Conservation (phyloP, 2,888 invertebrate genomes). For the Plusia festucae region DNA sequence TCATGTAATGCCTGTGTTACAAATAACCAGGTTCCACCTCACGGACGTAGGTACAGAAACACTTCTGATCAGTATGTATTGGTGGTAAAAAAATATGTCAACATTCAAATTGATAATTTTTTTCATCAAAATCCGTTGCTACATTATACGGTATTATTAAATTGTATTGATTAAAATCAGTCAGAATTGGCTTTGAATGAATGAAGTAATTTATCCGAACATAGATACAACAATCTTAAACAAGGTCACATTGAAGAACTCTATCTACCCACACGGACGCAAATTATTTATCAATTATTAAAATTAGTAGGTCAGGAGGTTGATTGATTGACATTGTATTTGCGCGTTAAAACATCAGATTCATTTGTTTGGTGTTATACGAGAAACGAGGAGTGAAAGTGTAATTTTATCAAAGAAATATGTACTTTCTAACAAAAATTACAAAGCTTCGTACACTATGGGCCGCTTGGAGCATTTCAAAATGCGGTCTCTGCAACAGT, state of each 20-base stretch:
- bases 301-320: conserved; percentile 55
- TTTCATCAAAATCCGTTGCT: neutral
- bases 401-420: conserved; percentile 46
- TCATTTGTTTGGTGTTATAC: conserved; percentile 31
- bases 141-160: neutral
- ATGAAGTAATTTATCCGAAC: conserved; percentile 13
- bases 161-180: conserved; percentile 4
- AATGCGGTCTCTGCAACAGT: conserved; percentile 36
- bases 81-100: neutral
- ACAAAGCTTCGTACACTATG: conserved; percentile 40
- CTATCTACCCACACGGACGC: conserved; percentile 16
- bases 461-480: conserved; percentile 24
- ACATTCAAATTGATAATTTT: conserved; percentile 8
- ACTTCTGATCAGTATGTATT: too few species aligned
- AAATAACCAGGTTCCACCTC: too few species aligned
- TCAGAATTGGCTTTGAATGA: conserved; percentile 10
- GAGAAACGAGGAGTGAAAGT: conserved; percentile 62
- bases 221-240: conserved; percentile 3
- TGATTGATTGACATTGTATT: conserved; percentile 51
- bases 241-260: conserved; percentile 25
- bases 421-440: conserved; percentile 63
- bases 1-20: too few species aligned
- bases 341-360: conserved; percentile 34
- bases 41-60: too few species aligned
- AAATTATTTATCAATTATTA: conserved; percentile 46